phyloP scores from a whole-genome alignment of 2,113 vertebrate species.

The Falco punctatus region DNA sequence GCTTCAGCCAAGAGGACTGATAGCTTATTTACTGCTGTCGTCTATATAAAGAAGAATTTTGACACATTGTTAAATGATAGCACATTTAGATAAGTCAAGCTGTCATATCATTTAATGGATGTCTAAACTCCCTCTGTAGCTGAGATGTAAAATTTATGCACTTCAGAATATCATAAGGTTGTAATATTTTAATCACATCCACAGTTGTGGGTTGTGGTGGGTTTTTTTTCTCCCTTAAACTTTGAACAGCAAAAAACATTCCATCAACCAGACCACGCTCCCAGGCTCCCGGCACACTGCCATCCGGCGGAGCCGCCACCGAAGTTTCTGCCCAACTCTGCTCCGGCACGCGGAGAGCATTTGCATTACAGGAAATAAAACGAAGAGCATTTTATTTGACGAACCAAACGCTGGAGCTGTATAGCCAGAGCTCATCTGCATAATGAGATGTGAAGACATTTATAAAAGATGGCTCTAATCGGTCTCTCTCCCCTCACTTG shows the following conservation, averaged over 20 bases:
- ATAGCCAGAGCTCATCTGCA: conserved; percentile 38
- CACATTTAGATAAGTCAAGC: conserved; percentile 86
- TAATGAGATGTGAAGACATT: conserved; percentile 49
- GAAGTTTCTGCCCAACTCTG: conserved; percentile 42
- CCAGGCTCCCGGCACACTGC: neutral
- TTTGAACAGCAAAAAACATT: conserved; percentile 61
- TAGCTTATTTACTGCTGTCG: conserved; percentile 84
- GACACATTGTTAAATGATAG: conserved; percentile 86
- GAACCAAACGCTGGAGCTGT: neutral
- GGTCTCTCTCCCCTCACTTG: neutral
- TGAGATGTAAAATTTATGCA: conserved; percentile 85
- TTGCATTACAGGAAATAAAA: neutral
- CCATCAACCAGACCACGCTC: neutral
- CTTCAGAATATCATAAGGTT: conserved; percentile 82
- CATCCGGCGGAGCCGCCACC: neutral
- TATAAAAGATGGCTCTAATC: conserved; percentile 41
- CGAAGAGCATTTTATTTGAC: neutral
- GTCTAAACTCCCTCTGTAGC: conserved; percentile 79
- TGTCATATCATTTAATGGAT: conserved; percentile 85
- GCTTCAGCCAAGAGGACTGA: conserved; percentile 75
- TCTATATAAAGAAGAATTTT: conserved; percentile 84
- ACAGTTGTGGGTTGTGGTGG: neutral
- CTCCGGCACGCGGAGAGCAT: neutral
- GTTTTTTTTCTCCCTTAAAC: conserved; percentile 33
- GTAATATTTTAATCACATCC: conserved; percentile 85